Evolutionary conservation across 2,113 vertebrate genomes (phyloP), one percentile per base, ranked within the genome.

Genomic region (Microcebus murinus): DNA sequence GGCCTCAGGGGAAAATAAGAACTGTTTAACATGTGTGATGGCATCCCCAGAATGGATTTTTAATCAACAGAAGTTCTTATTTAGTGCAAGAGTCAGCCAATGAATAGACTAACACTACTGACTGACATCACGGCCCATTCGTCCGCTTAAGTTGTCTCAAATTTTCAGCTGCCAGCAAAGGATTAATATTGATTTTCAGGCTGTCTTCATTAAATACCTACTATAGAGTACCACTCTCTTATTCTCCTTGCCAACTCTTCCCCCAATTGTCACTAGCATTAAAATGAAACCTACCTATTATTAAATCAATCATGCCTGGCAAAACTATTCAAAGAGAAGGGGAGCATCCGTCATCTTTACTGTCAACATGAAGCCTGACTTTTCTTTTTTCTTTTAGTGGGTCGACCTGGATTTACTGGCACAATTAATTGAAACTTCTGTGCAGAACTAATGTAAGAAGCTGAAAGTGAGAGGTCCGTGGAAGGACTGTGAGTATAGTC

Each of bases 161-260:
- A 98, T 97, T 98, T 97, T 98, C 96, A 98, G 96, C 95, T 96
- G 98, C 96, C 68, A 92, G 84, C 94, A 68, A 98, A 98, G 96
- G 95, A 98, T 98, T 98, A 98, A 98, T 98, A 98, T 98, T 98
- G 98, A 98, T 98, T 98, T 98, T 98, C 80, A 98, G 95, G 87
- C 97, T 98, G 97, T 98, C 98, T 99, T 98, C 80, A 42, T 98
- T 99, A 99, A 98, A 98, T 97, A 98, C 90, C 97, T 98, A 97
- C 98, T 98, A 98, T 97, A 97, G 91, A 98, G 97, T 97, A 98
- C 88, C 87, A 96, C 71, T 98, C 23, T 98, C 95, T 98, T 96
- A 97, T 97, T 97, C 76, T 82, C 82, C 52, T 98, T 94, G 98
- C 95, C 97, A 97, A 89, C 70, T 92, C 90, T 97, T 93, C 73